Conservation (phyloP, 2,113 vertebrate species). For the Anoura caudifer region DNA sequence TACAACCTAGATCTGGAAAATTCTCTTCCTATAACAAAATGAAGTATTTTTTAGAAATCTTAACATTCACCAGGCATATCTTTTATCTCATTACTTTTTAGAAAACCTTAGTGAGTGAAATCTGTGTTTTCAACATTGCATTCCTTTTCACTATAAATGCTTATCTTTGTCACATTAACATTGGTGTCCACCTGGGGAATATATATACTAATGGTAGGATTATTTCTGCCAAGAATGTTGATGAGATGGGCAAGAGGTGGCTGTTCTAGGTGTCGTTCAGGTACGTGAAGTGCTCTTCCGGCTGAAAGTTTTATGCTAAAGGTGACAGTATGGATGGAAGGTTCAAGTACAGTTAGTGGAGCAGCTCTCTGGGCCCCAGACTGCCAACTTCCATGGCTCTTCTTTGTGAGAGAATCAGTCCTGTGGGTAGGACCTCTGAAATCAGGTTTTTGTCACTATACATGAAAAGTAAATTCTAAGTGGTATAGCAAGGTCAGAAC, state of each 20-base stretch:
- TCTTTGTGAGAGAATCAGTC: neutral
- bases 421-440: neutral
- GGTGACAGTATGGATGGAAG: rapidly evolving
- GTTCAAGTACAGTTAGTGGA: too few relatives aligned
- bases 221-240: neutral
- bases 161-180: neutral
- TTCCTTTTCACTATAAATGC: neutral
- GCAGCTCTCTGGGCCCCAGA: rapidly evolving
- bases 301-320: neutral
- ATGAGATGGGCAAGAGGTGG: too few relatives aligned
- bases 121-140: neutral
- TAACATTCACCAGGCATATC: neutral
- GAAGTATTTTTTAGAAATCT: neutral
- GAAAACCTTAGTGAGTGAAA: neutral
- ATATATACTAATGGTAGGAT: rapidly evolving
- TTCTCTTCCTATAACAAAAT: neutral
- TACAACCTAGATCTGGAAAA: neutral
- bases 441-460: neutral
- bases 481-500: neutral
- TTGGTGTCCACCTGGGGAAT: neutral
- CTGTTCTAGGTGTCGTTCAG: rapidly evolving
- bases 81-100: neutral
- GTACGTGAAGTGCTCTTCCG: rapidly evolving
- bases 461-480: neutral
- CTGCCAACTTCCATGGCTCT: too few relatives aligned